Evolutionary conservation across 2,797 vertebrate genomes (phyloP).

Genomic region (Tadarida brasiliensis): DNA sequence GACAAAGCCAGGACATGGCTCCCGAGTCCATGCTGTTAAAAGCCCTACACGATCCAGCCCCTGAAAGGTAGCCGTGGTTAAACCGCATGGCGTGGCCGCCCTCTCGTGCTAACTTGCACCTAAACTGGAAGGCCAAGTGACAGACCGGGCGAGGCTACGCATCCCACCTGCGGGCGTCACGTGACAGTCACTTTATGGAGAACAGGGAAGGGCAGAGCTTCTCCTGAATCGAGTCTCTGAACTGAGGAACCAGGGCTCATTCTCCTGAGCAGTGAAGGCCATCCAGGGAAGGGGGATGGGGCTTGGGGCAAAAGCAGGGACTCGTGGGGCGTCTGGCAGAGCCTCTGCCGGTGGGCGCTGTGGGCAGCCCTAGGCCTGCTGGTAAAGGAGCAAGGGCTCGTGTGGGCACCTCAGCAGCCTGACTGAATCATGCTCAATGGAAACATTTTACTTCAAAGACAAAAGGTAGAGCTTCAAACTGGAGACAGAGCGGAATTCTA

Average conservation of each 20-base stretch:
- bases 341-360: not conserved
- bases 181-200: not conserved
- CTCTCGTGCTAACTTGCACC: not conserved
- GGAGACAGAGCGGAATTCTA: slow-evolving; percentile 52
- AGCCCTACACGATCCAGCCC: not conserved
- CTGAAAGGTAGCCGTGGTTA: not conserved
- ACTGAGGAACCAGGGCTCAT: not conserved
- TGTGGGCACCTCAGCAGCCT: not conserved
- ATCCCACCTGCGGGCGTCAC: not conserved
- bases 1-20: not conserved
- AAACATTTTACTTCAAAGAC: slow-evolving; percentile 65
- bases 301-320: not conserved
- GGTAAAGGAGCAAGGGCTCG: not conserved
- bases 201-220: accelerated
- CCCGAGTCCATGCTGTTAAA: not conserved
- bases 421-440: not conserved
- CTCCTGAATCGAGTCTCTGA: not conserved
- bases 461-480: slow-evolving; percentile 49
- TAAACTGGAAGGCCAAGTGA: not conserved
- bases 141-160: accelerated
- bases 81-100: not conserved
- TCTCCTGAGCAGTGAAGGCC: not conserved
- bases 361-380: not conserved
- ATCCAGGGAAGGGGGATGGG: not conserved
- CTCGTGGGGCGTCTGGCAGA: not conserved